A percentile compares a stretch with the other conserved stretches of the same genome.
Conservation (phyloP, 2,888 invertebrate genomes). For the Leuctra nigra region DNA sequence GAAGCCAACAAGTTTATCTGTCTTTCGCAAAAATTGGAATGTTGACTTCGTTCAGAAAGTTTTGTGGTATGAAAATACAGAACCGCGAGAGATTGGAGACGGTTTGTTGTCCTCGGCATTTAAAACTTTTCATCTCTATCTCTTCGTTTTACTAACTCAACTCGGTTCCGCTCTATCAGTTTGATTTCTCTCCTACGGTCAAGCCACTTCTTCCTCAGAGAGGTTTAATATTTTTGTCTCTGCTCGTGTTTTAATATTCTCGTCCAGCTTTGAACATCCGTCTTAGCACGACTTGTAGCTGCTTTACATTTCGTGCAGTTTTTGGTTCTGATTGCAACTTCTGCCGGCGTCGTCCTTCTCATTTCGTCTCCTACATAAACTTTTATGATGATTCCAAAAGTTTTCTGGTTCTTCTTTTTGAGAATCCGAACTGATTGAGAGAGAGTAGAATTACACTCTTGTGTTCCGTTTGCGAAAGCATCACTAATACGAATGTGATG, state of each 20-base stretch:
- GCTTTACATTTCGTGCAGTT: constrained; percentile 2
- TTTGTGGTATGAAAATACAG: constrained; percentile 9
- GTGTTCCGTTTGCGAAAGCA: too few relatives aligned
- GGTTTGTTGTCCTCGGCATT: constrained; percentile 10
- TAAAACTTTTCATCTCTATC: background rate
- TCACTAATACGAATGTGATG: too few relatives aligned
- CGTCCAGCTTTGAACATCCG: constrained; percentile 6
- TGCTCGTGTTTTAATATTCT: constrained; percentile 7
- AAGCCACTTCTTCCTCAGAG: background rate
- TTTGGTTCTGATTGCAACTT: constrained; percentile 8
- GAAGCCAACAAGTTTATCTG: constrained; percentile 12
- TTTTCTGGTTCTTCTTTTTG: background rate
- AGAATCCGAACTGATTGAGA: too few relatives aligned
- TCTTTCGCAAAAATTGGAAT: constrained; percentile 24
- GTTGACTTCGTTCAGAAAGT: constrained; percentile 23
- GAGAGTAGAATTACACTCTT: too few relatives aligned
- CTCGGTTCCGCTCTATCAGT: background rate
- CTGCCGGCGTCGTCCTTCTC: background rate
- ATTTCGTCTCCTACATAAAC: constrained; percentile 5
- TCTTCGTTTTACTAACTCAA: background rate
- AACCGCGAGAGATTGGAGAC: constrained; percentile 3
- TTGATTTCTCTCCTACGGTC: background rate
- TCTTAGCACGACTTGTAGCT: constrained; percentile 9
- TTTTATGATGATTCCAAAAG: constrained; percentile 5
- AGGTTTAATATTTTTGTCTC: constrained; percentile 9